Conservation (phyloP, 2,797 vertebrate genomes). For the Sarcophilus harrisii region DNA sequence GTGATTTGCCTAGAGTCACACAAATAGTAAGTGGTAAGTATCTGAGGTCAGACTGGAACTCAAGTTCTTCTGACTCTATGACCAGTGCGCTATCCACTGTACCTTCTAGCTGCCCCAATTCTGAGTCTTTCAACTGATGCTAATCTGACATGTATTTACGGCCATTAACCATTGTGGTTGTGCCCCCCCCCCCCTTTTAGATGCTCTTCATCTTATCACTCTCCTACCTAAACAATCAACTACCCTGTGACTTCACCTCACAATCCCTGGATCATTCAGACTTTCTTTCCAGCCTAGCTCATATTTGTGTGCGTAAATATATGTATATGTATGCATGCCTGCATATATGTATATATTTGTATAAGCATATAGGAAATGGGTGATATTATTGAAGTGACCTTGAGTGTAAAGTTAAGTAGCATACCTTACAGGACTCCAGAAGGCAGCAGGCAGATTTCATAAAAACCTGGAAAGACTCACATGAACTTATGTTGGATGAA, state of each 20-base stretch:
- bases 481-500: background rate
- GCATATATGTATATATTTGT: background rate
- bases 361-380: background rate
- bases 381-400: background rate
- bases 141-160: background rate
- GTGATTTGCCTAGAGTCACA: too few relatives aligned
- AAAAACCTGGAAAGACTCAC: background rate
- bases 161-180: background rate
- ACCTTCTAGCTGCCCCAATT: too few relatives aligned
- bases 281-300: background rate
- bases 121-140: background rate
- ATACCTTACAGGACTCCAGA: background rate
- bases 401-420: background rate
- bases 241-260: background rate
- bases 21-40: too few relatives aligned
- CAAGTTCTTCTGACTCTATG: too few relatives aligned
- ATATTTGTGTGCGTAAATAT: background rate
- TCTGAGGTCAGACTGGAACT: too few relatives aligned
- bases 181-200: background rate
- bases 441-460: background rate
- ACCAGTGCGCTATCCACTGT: too few relatives aligned
- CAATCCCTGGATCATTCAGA: background rate
- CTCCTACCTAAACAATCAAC: background rate
- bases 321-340: background rate
- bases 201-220: background rate